phyloP scores from a whole-genome alignment of 1,140 invertebrate species.

The Cydia amplana region DNA sequence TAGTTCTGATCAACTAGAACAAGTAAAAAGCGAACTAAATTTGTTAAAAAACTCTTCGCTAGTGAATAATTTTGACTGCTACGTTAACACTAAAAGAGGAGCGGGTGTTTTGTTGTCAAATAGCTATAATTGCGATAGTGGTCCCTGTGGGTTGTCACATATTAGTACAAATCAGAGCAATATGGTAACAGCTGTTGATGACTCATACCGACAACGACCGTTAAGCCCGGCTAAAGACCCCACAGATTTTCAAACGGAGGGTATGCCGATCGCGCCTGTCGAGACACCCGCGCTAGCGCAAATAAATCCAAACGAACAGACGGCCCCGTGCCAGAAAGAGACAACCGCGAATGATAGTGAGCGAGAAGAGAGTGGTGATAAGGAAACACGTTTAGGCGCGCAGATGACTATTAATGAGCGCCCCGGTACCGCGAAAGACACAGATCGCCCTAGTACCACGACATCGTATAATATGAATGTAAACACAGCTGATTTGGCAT shows the following conservation, averaged over 20 bases:
- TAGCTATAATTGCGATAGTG: too few relatives aligned
- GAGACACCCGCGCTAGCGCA: not conserved
- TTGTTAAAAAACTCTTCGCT: too few relatives aligned
- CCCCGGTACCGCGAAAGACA: not conserved
- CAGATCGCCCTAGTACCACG: too few relatives aligned
- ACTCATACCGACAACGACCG: not conserved
- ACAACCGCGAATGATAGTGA: not conserved
- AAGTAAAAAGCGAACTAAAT: too few relatives aligned
- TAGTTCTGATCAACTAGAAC: too few relatives aligned
- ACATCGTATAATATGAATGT: not conserved
- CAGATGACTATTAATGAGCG: not conserved
- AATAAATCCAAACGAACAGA: not conserved
- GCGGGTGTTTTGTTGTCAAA: too few relatives aligned
- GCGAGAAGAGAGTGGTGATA: not conserved
- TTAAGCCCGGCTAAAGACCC: not conserved
- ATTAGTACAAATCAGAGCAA: too few relatives aligned
- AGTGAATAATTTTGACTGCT: too few relatives aligned
- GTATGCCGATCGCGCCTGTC: not conserved
- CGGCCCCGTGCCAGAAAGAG: not conserved
- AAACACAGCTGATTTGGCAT: not conserved
- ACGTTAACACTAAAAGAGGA: too few relatives aligned
- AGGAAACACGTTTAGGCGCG: not conserved
- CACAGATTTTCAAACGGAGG: not conserved
- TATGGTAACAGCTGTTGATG: not conserved
- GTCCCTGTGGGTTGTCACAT: not conserved